Percentiles rank a stretch among this genome's conserved stretches.
Conservation (phyloP, 53 echinoderm and acorn worm genomes). For the Hippasteria phrygiana region DNA sequence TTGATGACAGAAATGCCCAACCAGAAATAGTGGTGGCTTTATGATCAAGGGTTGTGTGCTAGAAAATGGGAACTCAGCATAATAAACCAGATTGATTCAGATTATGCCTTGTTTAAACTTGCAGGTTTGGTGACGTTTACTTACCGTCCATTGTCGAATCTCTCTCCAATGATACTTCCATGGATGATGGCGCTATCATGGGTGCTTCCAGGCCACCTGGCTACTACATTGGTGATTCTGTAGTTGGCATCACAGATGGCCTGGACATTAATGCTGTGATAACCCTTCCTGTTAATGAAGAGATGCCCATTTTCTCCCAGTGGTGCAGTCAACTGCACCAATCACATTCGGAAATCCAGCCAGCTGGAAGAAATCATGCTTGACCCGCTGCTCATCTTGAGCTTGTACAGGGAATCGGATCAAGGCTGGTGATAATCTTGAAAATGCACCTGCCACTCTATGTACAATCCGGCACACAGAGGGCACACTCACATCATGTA, state of each 20-base stretch:
- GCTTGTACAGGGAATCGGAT: background rate
- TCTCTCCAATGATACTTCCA: no score
- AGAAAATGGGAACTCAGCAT: no score
- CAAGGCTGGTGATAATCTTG: no score
- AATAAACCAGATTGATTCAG: no score
- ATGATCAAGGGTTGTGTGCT: no score
- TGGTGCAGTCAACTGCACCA: slow-evolving; percentile 34
- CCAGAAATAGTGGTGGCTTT: no score
- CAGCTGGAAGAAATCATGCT: slow-evolving; percentile 5
- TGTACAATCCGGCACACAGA: slow-evolving; percentile 12
- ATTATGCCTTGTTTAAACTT: no score
- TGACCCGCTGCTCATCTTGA: background rate
- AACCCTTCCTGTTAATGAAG: slow-evolving; percentile 47
- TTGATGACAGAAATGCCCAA: no score
- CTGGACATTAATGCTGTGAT: slow-evolving; percentile 54
- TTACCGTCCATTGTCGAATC: no score
- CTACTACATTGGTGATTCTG: no score
- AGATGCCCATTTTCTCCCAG: slow-evolving; percentile 13
- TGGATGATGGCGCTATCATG: no score
- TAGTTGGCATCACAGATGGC: slow-evolving; percentile 33
- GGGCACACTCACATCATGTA: background rate
- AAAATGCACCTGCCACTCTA: slow-evolving; percentile 3
- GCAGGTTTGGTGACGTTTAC: background rate
- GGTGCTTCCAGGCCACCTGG: no score
- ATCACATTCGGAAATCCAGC: slow-evolving; percentile 31